phyloP scores from a whole-genome alignment of 2,888 invertebrate species.

The Drepanosiphum platanoidis region DNA sequence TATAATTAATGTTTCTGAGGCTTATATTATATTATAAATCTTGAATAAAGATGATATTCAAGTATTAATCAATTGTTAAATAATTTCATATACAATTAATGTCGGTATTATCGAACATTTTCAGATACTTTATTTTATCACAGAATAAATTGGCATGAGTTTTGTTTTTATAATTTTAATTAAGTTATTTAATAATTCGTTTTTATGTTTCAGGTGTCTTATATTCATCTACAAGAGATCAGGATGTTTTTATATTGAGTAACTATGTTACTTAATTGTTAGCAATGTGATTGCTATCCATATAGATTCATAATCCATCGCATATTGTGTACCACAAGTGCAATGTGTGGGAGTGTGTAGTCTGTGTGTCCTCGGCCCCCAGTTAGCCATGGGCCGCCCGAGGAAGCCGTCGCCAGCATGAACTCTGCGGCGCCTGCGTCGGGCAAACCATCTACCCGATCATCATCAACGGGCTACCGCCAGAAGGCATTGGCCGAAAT shows the following conservation, averaged over 20 bases:
- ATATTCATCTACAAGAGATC: not conserved
- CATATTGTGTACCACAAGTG: conserved; percentile 28
- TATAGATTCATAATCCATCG: conserved; percentile 1
- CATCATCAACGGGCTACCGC: conserved; percentile 82
- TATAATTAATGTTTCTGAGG: too few species aligned
- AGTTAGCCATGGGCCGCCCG: conserved; percentile 65
- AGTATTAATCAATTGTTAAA: too few species aligned
- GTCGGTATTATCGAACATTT: not conserved
- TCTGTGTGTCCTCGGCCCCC: conserved; percentile 60
- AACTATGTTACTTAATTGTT: conserved; percentile 18
- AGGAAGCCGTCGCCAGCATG: conserved; percentile 70
- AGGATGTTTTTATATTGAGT: conserved; percentile 12
- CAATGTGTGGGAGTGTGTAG: conserved; percentile 48
- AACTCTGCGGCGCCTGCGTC: conserved; percentile 70
- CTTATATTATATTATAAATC: too few species aligned
- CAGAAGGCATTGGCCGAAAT: conserved; percentile 88
- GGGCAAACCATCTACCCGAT: conserved; percentile 75
- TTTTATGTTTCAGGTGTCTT: conserved; percentile 40
- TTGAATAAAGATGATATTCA: too few species aligned
- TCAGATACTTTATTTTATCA: not conserved
- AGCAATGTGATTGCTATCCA: conserved; percentile 43
- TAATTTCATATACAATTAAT: not conserved
- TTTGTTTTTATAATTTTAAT: not conserved
- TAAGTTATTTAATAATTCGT: not conserved
- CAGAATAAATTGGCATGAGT: too few species aligned